A percentile compares a stretch with the other conserved stretches of the same genome.
Evolutionary conservation across 2,113 vertebrate genomes (phyloP).

Genomic region (Hypomesus transpacificus): DNA sequence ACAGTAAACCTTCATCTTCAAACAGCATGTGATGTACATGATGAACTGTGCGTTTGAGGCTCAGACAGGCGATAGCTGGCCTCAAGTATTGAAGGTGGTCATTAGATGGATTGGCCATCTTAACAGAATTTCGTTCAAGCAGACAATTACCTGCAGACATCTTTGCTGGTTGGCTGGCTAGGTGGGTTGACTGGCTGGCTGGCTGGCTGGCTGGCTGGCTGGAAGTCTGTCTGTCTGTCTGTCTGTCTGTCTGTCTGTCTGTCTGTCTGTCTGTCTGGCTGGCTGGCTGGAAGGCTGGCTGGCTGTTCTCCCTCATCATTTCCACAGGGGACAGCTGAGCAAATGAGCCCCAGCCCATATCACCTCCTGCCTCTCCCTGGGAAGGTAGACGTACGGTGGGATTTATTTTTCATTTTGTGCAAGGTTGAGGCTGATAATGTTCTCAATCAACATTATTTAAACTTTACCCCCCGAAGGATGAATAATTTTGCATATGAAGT

Average conservation of each 20-base stretch:
- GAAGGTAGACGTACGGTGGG: conserved; percentile 29
- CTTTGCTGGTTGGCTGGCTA: too few species aligned
- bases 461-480: conserved; percentile 33
- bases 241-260: too few species aligned
- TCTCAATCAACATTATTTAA: conserved; percentile 53
- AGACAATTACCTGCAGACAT: conserved; percentile 37
- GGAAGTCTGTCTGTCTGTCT: too few species aligned
- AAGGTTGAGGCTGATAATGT: conserved; percentile 36
- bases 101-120: conserved; percentile 49
- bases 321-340: conserved; percentile 46
- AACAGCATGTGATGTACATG: too few species aligned
- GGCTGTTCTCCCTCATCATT: conserved; percentile 56
- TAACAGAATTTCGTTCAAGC: conserved; percentile 51
- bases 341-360: conserved; percentile 43
- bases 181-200: neutral
- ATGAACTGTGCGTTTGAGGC: too few species aligned
- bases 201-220: conserved; percentile 29
- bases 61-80: conserved; percentile 13
- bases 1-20: too few species aligned
- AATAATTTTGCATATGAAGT: conserved; percentile 56
- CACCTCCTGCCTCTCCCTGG: conserved; percentile 32
- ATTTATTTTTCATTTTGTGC: conserved; percentile 18
- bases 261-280: too few species aligned
- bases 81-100: conserved; percentile 42
- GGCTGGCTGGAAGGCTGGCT: conserved; percentile 17